Percentiles rank a stretch among this genome's conserved stretches.
Conservation (phyloP, 1,140 invertebrate species). For the Uloborus diversus region DNA sequence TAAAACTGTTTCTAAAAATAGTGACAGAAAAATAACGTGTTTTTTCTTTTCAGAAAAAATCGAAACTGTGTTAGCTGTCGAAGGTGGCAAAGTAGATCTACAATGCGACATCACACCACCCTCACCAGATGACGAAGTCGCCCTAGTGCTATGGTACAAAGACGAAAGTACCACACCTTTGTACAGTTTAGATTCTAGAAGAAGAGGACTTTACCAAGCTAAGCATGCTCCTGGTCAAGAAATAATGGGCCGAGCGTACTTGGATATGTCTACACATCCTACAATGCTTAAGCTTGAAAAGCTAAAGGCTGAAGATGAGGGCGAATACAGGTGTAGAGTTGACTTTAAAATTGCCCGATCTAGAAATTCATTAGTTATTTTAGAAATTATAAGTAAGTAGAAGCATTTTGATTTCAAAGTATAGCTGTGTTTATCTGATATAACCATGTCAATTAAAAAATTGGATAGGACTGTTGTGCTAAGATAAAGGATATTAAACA, state of each 20-base stretch:
- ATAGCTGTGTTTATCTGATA: no score
- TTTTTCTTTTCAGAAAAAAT: conserved; percentile 57
- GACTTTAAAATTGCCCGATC: conserved; percentile 90
- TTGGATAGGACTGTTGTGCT: no score
- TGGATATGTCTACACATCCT: conserved; percentile 55
- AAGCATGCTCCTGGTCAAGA: conserved; percentile 59
- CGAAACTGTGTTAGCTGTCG: conserved; percentile 58
- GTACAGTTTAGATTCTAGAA: conserved; percentile 68
- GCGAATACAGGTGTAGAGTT: conserved; percentile 86
- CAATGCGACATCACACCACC: conserved; percentile 83
- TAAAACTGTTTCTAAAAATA: neutral
- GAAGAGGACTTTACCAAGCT: conserved; percentile 59
- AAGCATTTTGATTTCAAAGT: no score
- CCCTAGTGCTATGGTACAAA: conserved; percentile 87
- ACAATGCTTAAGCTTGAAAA: conserved; percentile 57
- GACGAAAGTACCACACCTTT: conserved; percentile 80
- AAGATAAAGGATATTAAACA: no score
- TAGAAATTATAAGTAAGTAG: conserved; percentile 88
- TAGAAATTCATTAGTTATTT: conserved; percentile 85
- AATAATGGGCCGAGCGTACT: conserved; percentile 54
- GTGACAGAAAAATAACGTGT: neutral
- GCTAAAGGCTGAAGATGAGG: conserved; percentile 71
- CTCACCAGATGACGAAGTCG: conserved; percentile 76
- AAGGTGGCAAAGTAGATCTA: conserved; percentile 76
- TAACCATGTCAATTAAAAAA: no score